Base-by-base conservation (phyloP, 2,797 vertebrate species). In the Pogoniulus pusillus region DNA sequence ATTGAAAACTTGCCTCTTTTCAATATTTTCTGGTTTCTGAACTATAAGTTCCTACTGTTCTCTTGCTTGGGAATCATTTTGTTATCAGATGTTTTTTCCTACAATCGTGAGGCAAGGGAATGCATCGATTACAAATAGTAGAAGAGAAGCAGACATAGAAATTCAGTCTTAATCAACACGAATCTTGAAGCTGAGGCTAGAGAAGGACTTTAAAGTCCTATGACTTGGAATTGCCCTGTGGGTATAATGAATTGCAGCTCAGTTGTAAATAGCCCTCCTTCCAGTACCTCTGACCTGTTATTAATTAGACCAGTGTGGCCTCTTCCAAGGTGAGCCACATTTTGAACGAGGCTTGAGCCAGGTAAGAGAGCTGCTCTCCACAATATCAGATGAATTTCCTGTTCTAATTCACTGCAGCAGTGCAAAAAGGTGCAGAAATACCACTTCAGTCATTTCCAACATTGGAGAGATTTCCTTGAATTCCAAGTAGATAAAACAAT, bases 11-110 rank as follows among this genome's bases (percentile, higher is more conserved):
- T 74, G 65, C 12, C 65, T 53, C 18, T 92, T 93, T 71, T 76
- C 34, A 70, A 4, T 57, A 90, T 92, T 93, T 90, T 84, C 64
- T 37, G 63, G 65, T 78, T 86, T 89, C 80, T 64, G 74, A 85
- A 70, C 53, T 26, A 10, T 47, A 23, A 81, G 86, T 64, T 77
- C 34, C 86, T 91, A 24, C 62, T 55, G 15, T 77, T 75, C n/a
- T 13, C 18, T 64, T 58, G 43, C 27, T 79, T 85, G 88, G 0
- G 0, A 75, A 81, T 26, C 17, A 39, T 66, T 83, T 85, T 7
- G 41, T 84, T 76, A 55, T 74, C 30, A 69, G 65, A 55, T 16
- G 5, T 35, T 77, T 84, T 91, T 66, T 72, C 43, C 45, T 62
- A 35, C 26, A 77, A 16, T 49, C 53, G 24, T 30, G 54, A 79